These are phyloP conservation scores for Daboia siamensis DNA, from an alignment of 2,113 vertebrate genomes.

Conservation along the genomic window DNA sequence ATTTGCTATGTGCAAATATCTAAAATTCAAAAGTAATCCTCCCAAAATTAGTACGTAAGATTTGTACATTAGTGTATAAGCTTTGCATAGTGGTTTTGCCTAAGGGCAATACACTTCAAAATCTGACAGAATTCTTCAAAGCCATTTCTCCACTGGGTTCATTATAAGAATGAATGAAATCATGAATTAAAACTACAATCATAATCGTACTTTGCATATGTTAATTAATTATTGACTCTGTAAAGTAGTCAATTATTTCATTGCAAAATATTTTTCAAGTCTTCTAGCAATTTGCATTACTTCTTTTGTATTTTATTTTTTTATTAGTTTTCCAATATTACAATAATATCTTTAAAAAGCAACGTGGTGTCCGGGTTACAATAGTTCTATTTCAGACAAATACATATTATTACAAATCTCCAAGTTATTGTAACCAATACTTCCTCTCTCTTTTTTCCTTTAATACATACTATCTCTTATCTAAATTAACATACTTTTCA, in stretches of 20 bases:
- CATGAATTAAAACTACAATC: background rate
- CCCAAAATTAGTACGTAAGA: too few relatives aligned
- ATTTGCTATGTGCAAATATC: background rate
- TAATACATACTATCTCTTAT: too few relatives aligned
- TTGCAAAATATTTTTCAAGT: background rate
- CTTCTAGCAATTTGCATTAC: background rate
- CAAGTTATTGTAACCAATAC: too few relatives aligned
- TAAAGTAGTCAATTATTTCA: background rate
- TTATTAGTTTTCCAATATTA: too few relatives aligned
- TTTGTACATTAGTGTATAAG: background rate
- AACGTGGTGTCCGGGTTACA: too few relatives aligned
- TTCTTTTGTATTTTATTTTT: background rate
- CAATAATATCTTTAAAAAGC: too few relatives aligned
- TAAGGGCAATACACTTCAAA: background rate
- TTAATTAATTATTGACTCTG: too few relatives aligned
- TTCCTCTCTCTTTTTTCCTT: too few relatives aligned
- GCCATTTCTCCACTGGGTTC: background rate
- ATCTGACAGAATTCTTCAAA: background rate
- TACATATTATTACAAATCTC: too few relatives aligned
- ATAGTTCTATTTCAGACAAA: too few relatives aligned
- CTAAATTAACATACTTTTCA: too few relatives aligned
- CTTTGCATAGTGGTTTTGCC: background rate
- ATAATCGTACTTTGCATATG: background rate
- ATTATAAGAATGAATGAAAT: background rate
- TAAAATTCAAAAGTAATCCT: background rate